Evolutionary conservation across 2,888 invertebrate genomes (phyloP), one percentile per base, ranked within the genome.

Genomic region (Acanthosoma haemorrhoidale): DNA sequence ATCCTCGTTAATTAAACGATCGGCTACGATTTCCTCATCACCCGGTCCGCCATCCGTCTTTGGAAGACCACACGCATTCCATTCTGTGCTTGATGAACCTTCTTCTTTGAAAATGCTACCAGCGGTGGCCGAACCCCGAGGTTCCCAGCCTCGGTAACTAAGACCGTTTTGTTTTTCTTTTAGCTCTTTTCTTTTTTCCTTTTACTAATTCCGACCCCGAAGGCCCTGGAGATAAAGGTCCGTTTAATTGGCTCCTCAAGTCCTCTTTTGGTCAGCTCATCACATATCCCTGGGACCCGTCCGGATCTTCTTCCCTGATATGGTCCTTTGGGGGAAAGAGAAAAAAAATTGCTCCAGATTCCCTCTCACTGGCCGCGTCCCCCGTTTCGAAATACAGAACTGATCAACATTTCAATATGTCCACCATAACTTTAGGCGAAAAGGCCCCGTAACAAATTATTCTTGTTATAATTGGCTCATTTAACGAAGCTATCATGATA

Each of bases 141-240:
- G 51, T 51, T 51, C 51, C 51, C 51, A 51, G 51, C 25, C 25
- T 25, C 29, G 25, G 51, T 25, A n/a, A 51, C 21, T 21, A 51
- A 51, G 25, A 51, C 25, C 25, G 25, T 25, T 25, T 51, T 51
- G 25, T 51, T 51, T 51, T n/a, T n/a, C n/a, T n/a, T n/a, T 51
- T 51, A 51, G 5, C 51, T 25, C 2, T n/a, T 1, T 13, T 25
- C 25, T 51, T 51, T 51, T 51, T 51, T n/a, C 29, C 51, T 51
- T 51, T 25, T 51, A 25, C 51, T 51, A 51, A 51, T 51, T 51
- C 51, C 51, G 51, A 25, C 51, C 51, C 29, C 25, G 51, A 51
- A n/a, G n/a, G n/a, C n/a, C n/a, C n/a, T n/a, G 51, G n/a, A 51
- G 51, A 51, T 51, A 51, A 51, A 51, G 29, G 51, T 51, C 51